Conservation (phyloP, 2,888 invertebrate species). For the Standfussiana lucernea region DNA sequence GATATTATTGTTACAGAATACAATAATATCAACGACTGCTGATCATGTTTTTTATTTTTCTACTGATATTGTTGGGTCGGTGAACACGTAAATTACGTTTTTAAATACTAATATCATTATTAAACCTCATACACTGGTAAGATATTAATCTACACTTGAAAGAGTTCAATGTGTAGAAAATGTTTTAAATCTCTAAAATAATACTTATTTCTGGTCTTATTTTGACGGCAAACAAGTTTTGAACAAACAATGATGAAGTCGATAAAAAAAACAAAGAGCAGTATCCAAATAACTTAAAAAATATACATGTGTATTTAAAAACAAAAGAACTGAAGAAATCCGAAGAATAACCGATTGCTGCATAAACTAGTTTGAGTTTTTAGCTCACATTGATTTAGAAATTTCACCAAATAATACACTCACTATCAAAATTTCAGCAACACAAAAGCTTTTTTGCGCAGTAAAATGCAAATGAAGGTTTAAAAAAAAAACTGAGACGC, state of each 20-base stretch:
- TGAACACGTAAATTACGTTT: not conserved
- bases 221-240: not conserved
- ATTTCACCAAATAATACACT: conserved; percentile 1
- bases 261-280: not conserved
- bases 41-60: not conserved
- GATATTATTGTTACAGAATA: no score
- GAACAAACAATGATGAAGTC: not conserved
- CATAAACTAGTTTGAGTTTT: no score
- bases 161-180: not conserved
- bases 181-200: not conserved
- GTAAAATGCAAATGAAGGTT: conserved; percentile 62
- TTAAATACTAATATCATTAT: not conserved
- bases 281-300: not conserved
- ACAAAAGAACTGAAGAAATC: no score
- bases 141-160: not conserved
- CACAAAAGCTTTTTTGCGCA: conserved; percentile 28
- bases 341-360: not conserved
- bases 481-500: conserved; percentile 55
- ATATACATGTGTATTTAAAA: not conserved
- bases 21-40: not conserved
- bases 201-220: not conserved
- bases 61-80: no score
- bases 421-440: conserved; percentile 8
- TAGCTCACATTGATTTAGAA: no score
- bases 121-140: not conserved